Percentiles rank a stretch among this genome's conserved stretches.
Conservation (phyloP, 2,113 vertebrate genomes). For the Proterorhinus semilunaris region DNA sequence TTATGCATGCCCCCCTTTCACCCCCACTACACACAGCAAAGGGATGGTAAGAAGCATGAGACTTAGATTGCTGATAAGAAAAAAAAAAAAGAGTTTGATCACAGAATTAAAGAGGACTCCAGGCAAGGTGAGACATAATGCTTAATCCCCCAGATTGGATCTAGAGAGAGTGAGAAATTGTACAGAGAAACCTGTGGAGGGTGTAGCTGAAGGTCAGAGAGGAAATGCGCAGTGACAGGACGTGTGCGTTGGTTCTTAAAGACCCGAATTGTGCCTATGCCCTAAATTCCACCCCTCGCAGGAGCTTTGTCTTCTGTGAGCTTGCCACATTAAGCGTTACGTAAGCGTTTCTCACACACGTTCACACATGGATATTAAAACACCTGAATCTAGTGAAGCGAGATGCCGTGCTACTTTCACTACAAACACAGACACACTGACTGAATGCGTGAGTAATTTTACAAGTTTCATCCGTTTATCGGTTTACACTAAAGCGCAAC, state of each 20-base stretch:
- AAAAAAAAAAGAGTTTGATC: not conserved
- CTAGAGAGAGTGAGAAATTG: constrained; percentile 8
- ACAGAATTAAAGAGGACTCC: constrained; percentile 16
- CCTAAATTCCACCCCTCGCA: constrained; percentile 52
- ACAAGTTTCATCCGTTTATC: not conserved
- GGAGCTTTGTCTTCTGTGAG: constrained; percentile 20
- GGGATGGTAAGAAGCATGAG: constrained; percentile 32
- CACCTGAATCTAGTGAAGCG: constrained; percentile 52
- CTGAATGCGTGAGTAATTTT: not conserved
- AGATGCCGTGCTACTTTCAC: not conserved
- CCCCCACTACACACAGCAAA: constrained; percentile 66
- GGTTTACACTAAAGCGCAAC: not conserved
- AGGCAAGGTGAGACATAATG: constrained; percentile 16
- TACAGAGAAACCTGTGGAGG: constrained; percentile 20
- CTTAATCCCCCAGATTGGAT: constrained; percentile 54
- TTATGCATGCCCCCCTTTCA: constrained; percentile 75
- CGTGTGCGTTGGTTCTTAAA: constrained; percentile 9
- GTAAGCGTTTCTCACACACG: constrained; percentile 45
- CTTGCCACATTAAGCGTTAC: constrained; percentile 54
- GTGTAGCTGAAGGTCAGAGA: constrained; percentile 40
- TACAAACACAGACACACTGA: not conserved
- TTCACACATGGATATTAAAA: constrained; percentile 21
- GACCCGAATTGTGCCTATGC: constrained; percentile 28
- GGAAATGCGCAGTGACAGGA: not conserved
- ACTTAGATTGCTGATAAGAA: constrained; percentile 25